Evolutionary conservation across 53 echinoderm and acorn worm species (phyloP).

Genomic region (Henricia sp.): DNA sequence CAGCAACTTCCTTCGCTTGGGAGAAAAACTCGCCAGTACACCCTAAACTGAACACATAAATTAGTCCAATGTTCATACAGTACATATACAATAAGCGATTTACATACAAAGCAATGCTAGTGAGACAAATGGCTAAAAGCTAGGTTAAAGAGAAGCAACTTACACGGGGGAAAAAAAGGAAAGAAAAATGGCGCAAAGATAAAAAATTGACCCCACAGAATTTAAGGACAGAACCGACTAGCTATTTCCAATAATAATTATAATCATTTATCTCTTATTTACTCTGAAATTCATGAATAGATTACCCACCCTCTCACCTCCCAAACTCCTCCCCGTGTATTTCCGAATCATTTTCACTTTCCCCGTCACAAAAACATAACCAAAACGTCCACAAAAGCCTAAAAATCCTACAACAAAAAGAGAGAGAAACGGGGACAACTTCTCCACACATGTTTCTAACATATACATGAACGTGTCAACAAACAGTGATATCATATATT

Average conservation of each 20-base stretch:
- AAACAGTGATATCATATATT: conserved; percentile 62
- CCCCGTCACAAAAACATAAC: conserved; percentile 46
- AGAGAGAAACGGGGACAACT: conserved; percentile 43
- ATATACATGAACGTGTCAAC: conserved; percentile 64
- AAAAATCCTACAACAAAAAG: conserved; percentile 51
- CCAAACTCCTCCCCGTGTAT: neutral
- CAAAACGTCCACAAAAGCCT: conserved; percentile 45
- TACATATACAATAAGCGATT: conserved; percentile 59
- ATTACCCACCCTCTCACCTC: conserved; percentile 21
- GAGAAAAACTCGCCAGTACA: neutral
- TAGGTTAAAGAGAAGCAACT: conserved; percentile 52
- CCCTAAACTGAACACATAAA: conserved; percentile 35
- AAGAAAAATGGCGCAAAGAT: conserved; percentile 55
- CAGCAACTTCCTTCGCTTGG: neutral
- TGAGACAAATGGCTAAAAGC: conserved; percentile 50
- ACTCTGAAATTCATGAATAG: conserved; percentile 63
- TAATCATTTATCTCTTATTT: conserved; percentile 62
- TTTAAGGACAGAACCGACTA: conserved; percentile 57
- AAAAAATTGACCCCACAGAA: conserved; percentile 57
- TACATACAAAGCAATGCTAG: conserved; percentile 61
- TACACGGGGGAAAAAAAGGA: conserved; percentile 37
- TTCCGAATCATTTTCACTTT: conserved; percentile 36
- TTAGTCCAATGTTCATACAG: conserved; percentile 51
- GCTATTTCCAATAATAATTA: conserved; percentile 61
- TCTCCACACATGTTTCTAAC: conserved; percentile 60